Evolutionary conservation across 2,113 vertebrate genomes (phyloP).

Genomic region (Polypterus bichir): DNA sequence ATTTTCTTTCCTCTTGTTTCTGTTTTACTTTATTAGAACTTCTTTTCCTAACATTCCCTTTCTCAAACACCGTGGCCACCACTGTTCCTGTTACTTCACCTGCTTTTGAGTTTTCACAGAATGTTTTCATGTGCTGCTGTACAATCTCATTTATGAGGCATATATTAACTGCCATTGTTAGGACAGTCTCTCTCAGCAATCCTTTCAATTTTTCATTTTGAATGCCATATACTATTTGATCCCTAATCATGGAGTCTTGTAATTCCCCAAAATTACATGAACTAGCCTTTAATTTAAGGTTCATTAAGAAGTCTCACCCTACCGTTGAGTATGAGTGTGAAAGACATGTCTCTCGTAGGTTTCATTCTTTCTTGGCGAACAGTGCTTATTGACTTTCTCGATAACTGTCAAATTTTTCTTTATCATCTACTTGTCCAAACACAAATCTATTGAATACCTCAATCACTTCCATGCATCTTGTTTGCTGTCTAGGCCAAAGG

Average conservation of each 20-base stretch:
- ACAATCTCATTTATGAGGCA: too few species aligned
- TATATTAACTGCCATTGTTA: not conserved
- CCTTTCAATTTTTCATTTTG: not conserved
- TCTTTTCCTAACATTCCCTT: not conserved
- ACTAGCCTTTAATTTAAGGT: not conserved
- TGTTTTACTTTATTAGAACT: not conserved
- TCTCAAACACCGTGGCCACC: too few species aligned
- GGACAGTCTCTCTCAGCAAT: not conserved
- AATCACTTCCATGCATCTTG: not conserved
- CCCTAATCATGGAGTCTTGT: not conserved
- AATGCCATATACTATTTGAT: not conserved
- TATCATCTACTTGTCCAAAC: not conserved
- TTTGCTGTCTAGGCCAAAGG: not conserved
- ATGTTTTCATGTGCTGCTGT: too few species aligned
- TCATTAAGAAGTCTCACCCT: not conserved
- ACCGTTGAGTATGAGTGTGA: not conserved
- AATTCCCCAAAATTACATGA: not conserved
- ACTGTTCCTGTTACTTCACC: too few species aligned
- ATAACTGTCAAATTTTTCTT: not conserved
- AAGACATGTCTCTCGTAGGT: not conserved
- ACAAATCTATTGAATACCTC: not conserved
- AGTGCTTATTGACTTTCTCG: not conserved
- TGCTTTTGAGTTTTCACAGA: too few species aligned
- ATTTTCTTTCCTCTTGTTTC: not conserved
- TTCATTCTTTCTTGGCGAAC: not conserved